Conservation (phyloP, 2,113 vertebrate genomes). For the Anguilla rostrata region DNA sequence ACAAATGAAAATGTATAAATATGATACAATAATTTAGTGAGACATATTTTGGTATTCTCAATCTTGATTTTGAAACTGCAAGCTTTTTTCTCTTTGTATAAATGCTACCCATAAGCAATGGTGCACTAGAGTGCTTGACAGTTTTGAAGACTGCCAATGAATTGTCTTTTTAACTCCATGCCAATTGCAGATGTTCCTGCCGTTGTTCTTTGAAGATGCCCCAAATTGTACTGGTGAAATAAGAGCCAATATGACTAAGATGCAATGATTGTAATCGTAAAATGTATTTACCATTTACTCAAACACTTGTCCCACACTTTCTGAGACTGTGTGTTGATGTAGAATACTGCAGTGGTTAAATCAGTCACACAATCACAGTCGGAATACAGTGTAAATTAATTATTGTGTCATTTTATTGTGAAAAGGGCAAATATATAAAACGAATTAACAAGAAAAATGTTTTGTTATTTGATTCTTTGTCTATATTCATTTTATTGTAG, state of each 20-base stretch:
- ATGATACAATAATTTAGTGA: not conserved
- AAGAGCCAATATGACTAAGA: conserved; percentile 3
- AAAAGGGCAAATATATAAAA: conserved; percentile 19
- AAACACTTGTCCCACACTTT: not conserved
- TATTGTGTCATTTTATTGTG: conserved; percentile 18
- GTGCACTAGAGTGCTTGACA: not conserved
- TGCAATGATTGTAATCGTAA: not conserved
- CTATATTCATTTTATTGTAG: not conserved
- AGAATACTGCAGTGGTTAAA: conserved; percentile 5
- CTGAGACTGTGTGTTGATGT: not conserved
- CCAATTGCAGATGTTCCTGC: not conserved
- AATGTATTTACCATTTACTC: not conserved
- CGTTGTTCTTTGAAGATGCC: not conserved
- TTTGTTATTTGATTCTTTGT: not conserved
- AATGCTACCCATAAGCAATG: not conserved
- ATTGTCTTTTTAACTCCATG: not conserved
- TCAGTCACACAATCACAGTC: not conserved
- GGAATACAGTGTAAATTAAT: conserved; percentile 21
- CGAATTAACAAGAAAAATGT: not conserved
- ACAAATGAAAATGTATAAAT: not conserved
- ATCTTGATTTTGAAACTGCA: not conserved
- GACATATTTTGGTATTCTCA: not conserved
- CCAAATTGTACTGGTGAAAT: not conserved
- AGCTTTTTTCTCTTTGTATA: not conserved
- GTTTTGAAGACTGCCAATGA: not conserved